Evolutionary conservation across 2,888 invertebrate genomes (phyloP).

Genomic region (Lepidochrysops patricia): DNA sequence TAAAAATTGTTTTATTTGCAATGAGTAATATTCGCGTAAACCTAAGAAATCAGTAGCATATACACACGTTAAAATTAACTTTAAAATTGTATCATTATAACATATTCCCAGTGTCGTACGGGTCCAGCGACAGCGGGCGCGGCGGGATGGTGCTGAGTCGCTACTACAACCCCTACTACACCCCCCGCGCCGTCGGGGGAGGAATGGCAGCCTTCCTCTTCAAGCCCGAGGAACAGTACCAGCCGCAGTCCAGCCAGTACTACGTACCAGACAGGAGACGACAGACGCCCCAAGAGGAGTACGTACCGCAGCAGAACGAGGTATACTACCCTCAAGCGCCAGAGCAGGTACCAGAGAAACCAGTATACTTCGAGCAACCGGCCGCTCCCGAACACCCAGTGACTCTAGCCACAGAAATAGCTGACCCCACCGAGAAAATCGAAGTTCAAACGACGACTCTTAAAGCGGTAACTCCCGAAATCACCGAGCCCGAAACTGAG

Average conservation of each 20-base stretch:
- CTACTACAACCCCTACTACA: constrained; percentile 63
- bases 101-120: constrained; percentile 49
- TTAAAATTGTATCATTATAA: neutral
- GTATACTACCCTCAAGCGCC: constrained; percentile 40
- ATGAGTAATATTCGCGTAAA: too few relatives aligned
- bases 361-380: constrained; percentile 20
- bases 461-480: constrained; percentile 44
- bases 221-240: constrained; percentile 40
- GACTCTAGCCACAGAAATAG: constrained; percentile 44
- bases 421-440: constrained; percentile 45
- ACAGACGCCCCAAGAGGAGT: constrained; percentile 50
- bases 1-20: too few relatives aligned
- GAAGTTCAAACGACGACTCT: constrained; percentile 45
- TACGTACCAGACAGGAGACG: constrained; percentile 58
- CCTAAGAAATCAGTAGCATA: too few relatives aligned
- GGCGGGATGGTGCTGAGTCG: constrained; percentile 60
- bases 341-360: constrained; percentile 37
- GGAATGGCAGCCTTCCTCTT: constrained; percentile 63
- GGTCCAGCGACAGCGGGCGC: constrained; percentile 48
- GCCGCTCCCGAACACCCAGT: constrained; percentile 22
- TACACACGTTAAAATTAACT: too few relatives aligned
- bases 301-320: constrained; percentile 57
- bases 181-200: constrained; percentile 41
- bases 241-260: constrained; percentile 50
- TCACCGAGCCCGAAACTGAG: constrained; percentile 50